Evolutionary conservation across 37 sponge, comb jelly and placozoan genomes (phyloP).

Genomic region (Agelas oroides): DNA sequence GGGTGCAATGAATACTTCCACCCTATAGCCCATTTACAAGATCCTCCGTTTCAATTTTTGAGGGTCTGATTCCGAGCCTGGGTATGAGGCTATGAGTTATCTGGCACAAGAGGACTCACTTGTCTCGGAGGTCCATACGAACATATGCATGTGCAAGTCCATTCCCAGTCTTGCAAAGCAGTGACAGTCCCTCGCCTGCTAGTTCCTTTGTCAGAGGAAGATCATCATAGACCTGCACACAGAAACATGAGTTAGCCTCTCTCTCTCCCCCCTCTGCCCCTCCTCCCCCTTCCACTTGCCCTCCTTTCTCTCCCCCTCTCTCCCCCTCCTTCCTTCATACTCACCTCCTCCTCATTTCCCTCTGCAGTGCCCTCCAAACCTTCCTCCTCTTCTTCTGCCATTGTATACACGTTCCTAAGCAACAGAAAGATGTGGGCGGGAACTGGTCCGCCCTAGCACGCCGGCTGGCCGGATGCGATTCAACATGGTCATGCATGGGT

Average conservation of each 20-base stretch:
- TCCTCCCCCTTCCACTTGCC: background rate
- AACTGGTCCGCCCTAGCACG: too few relatives aligned
- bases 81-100: too few relatives aligned
- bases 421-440: too few relatives aligned
- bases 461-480: too few relatives aligned
- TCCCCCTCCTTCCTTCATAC: constrained; percentile 6
- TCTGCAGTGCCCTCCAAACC: constrained; percentile 3
- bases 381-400: constrained; percentile 37
- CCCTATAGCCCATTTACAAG: too few relatives aligned
- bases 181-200: constrained; percentile 74
- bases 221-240: constrained; percentile 14
- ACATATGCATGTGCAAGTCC: constrained; percentile 91
- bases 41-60: too few relatives aligned
- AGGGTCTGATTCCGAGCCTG: too few relatives aligned
- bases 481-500: background rate
- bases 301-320: background rate
- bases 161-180: constrained; percentile 83
- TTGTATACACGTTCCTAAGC: constrained; percentile 17
- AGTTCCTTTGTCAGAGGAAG: constrained; percentile 51
- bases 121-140: constrained; percentile 69
- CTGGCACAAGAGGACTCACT: constrained; percentile 74
- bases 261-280: background rate
- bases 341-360: constrained; percentile 26
- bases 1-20: too few relatives aligned
- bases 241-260: too few relatives aligned